These are phyloP conservation scores for Indicator indicator DNA, from an alignment of 2,113 vertebrate genomes.

Conservation along the genomic window DNA sequence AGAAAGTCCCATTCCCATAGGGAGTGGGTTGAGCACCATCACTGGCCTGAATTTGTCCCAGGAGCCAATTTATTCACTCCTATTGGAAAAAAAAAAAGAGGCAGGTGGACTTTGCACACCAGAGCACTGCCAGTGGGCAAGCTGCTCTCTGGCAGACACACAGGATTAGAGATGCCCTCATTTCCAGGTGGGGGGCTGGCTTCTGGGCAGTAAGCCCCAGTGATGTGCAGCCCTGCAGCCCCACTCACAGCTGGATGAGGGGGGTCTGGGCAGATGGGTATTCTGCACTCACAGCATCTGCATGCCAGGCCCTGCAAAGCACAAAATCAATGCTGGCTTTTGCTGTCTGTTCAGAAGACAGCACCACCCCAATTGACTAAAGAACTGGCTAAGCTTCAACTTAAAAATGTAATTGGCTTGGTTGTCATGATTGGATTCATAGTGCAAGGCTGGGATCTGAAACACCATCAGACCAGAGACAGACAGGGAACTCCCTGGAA, in stretches of 20 bases:
- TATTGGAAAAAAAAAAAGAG: not conserved
- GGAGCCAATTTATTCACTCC: not conserved
- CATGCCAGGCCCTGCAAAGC: not conserved
- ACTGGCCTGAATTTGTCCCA: not conserved
- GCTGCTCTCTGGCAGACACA: not conserved
- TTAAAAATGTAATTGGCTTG: not conserved
- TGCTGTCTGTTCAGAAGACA: not conserved
- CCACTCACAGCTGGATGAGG: not conserved
- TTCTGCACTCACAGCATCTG: not conserved
- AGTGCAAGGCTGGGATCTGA: not conserved
- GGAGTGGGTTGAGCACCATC: not conserved
- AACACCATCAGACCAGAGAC: not conserved
- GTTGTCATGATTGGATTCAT: not conserved
- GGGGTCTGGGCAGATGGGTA: fast-evolving
- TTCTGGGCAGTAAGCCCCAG: not conserved
- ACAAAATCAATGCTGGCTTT: not conserved
- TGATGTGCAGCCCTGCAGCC: not conserved
- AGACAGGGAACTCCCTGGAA: not conserved
- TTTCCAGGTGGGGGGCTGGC: not conserved
- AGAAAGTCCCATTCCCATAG: too few relatives aligned
- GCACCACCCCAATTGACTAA: not conserved
- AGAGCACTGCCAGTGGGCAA: not conserved
- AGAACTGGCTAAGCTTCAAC: not conserved
- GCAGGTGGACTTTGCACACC: not conserved
- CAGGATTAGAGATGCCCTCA: not conserved